Evolutionary conservation across 2,797 vertebrate genomes (phyloP).

Genomic region (Parauchenoglanis ngamensis): DNA sequence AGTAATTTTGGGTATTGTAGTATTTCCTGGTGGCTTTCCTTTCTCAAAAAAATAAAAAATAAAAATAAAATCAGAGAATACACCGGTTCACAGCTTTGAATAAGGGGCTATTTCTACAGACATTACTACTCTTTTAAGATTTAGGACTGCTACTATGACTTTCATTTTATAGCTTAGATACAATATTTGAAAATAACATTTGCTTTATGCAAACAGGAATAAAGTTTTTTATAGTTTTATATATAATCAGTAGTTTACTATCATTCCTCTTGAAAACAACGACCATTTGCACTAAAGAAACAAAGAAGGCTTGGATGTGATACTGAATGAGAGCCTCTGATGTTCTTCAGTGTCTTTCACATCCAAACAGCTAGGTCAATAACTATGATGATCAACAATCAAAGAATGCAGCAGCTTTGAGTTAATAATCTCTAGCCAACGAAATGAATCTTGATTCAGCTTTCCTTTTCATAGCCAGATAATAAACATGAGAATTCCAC

Average conservation of each 20-base stretch:
- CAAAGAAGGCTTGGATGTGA: slow-evolving; percentile 5
- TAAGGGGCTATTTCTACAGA: not conserved
- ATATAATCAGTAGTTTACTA: slow-evolving; percentile 6
- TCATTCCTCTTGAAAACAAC: not conserved
- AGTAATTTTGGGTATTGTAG: not conserved
- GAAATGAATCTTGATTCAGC: not conserved
- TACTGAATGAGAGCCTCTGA: slow-evolving; percentile 19
- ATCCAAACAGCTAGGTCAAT: slow-evolving; percentile 11
- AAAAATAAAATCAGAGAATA: not conserved
- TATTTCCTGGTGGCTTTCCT: not conserved
- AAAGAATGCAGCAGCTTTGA: not conserved
- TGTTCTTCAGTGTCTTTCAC: not conserved
- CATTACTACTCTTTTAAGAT: not conserved
- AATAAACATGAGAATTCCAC: not conserved
- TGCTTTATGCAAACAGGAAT: not conserved
- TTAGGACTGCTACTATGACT: not conserved
- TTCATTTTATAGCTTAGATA: not conserved
- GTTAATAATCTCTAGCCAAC: not conserved
- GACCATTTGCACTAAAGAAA: slow-evolving; percentile 24
- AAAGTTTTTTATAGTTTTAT: slow-evolving; percentile 4
- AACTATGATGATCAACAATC: not conserved
- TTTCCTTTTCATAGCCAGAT: not conserved
- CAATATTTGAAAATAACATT: not conserved
- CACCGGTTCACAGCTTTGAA: slow-evolving; percentile 3
- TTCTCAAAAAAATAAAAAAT: not conserved